phyloP scores from a whole-genome alignment of 2,797 vertebrate species.

The Alosa sapidissima region DNA sequence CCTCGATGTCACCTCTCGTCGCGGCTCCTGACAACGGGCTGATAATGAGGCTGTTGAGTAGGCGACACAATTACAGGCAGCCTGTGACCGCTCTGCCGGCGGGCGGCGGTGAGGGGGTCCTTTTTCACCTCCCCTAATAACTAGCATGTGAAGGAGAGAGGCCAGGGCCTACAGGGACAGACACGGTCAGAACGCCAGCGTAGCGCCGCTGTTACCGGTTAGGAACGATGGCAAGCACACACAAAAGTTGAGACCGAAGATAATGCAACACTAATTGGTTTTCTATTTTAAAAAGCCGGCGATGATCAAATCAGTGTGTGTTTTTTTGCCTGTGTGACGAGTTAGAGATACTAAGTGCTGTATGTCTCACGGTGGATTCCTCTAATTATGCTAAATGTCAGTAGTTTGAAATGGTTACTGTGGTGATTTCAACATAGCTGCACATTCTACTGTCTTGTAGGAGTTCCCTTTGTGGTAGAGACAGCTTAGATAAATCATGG shows the following conservation, averaged over 20 bases:
- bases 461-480: neutral
- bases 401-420: constrained; percentile 5
- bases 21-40: neutral
- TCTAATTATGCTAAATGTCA: neutral
- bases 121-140: neutral
- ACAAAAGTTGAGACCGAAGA: neutral
- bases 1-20: neutral
- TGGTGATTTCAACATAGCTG: neutral
- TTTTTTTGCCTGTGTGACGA: neutral
- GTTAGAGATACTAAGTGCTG: neutral
- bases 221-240: neutral
- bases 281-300: neutral
- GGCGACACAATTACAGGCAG: neutral
- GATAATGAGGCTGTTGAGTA: neutral
- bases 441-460: neutral
- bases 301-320: neutral
- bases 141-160: neutral
- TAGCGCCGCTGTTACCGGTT: neutral
- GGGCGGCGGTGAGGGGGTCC: neutral
- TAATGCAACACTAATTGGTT: neutral
- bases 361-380: neutral
- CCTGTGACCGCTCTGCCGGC: neutral
- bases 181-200: neutral
- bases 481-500: neutral
- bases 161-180: neutral